Evolutionary conservation across 2,797 vertebrate species (phyloP).

Genomic region (Gymnodraco acuticeps): DNA sequence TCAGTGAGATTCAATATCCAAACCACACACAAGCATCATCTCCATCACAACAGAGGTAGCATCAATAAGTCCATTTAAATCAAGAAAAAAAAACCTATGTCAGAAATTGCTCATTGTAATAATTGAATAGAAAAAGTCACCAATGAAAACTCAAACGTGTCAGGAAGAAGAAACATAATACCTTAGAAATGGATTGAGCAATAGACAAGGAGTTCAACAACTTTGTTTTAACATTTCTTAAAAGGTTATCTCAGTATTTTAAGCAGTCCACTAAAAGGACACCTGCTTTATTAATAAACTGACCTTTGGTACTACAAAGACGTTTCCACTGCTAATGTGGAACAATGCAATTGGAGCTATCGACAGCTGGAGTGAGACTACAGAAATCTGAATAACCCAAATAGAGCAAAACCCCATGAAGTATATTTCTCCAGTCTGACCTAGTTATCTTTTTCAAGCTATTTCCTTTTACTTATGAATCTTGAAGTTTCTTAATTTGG

Average conservation of each 20-base stretch:
- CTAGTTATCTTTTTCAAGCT: slow-evolving; percentile 58
- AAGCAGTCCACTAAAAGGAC: background rate
- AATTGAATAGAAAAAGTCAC: background rate
- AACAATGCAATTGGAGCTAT: slow-evolving; percentile 47
- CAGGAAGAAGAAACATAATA: background rate
- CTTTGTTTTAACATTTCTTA: background rate
- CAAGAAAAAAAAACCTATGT: background rate
- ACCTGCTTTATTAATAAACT: slow-evolving; percentile 15
- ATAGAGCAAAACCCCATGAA: slow-evolving; percentile 35
- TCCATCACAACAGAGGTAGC: background rate
- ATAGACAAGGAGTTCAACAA: background rate
- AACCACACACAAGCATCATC: background rate
- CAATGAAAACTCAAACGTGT: background rate
- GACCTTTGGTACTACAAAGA: slow-evolving; percentile 24
- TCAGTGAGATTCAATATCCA: background rate
- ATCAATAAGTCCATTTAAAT: slow-evolving; percentile 2
- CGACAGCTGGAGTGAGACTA: slow-evolving; percentile 37
- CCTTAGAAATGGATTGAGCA: background rate
- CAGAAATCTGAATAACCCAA: slow-evolving; percentile 48
- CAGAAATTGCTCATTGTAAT: background rate
- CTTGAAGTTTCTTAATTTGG: slow-evolving; percentile 29
- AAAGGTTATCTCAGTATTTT: too few species aligned
- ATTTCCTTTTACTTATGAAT: slow-evolving; percentile 30
- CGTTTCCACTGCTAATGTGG: slow-evolving; percentile 39
- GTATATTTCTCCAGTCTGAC: slow-evolving; percentile 56